These are phyloP conservation scores for Chrysemys picta DNA, from an alignment of 2,113 vertebrate genomes.

Conservation along the genomic window DNA sequence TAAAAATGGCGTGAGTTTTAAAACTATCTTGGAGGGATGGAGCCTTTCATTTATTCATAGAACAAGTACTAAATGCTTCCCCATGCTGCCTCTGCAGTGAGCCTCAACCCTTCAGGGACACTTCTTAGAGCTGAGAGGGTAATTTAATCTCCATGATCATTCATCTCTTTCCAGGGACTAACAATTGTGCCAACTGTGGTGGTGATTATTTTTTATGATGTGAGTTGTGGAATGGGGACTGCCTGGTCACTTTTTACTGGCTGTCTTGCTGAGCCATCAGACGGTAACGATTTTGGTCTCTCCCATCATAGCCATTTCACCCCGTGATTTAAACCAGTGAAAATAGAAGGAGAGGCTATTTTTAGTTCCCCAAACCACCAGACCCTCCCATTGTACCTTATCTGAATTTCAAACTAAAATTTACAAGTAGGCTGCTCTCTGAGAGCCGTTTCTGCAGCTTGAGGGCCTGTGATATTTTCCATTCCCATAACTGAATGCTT, in stretches of 20 bases:
- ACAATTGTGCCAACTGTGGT: neutral
- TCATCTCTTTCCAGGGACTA: neutral
- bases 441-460: neutral
- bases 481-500: neutral
- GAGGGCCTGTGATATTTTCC: neutral
- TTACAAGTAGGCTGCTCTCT: neutral
- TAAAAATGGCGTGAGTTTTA: neutral
- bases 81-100: neutral
- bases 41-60: neutral
- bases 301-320: neutral
- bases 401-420: neutral
- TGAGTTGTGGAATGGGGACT: neutral
- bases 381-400: neutral
- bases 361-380: neutral
- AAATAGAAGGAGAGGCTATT: accelerated
- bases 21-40: neutral
- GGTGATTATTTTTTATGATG: neutral
- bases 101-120: neutral
- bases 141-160: neutral
- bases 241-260: neutral
- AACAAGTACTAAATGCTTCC: neutral
- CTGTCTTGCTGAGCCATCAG: neutral
- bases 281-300: neutral
- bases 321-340: neutral
- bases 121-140: neutral